Evolutionary conservation across 35 echinoderm and acorn worm species (phyloP).

Genomic region (Heliocidaris tuberculata): DNA sequence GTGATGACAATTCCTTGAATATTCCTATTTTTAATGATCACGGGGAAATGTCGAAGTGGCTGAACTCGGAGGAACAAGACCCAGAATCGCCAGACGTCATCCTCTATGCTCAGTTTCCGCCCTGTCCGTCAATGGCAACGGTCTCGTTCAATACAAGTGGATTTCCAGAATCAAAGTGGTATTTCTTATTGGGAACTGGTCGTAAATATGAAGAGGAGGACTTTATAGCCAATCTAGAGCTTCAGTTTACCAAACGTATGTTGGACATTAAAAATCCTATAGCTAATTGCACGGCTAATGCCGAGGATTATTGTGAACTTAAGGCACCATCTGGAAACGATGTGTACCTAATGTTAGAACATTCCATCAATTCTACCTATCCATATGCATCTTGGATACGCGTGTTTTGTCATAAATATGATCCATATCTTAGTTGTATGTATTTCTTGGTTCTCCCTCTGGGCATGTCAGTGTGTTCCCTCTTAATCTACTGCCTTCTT

Average conservation of each 20-base stretch:
- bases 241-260: background rate
- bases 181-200: background rate
- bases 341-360: background rate
- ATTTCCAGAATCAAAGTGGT: background rate
- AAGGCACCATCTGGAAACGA: background rate
- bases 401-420: background rate
- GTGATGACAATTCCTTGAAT: background rate
- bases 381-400: background rate
- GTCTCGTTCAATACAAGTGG: constrained; percentile 28
- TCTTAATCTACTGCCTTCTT: background rate
- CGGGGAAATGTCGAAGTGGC: background rate
- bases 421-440: background rate
- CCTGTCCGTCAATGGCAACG: background rate
- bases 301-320: background rate
- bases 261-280: background rate
- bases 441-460: background rate
- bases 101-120: background rate
- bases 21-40: background rate
- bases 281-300: background rate
- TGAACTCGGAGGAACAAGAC: constrained; percentile 5
- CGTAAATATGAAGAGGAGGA: background rate
- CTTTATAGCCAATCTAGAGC: background rate
- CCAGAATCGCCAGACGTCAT: background rate
- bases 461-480: background rate
- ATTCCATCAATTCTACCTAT: background rate